Percentiles rank a stretch among this genome's conserved stretches.
phyloP scores from a whole-genome alignment of 2,113 vertebrate genomes.

The Nasalis larvatus region DNA sequence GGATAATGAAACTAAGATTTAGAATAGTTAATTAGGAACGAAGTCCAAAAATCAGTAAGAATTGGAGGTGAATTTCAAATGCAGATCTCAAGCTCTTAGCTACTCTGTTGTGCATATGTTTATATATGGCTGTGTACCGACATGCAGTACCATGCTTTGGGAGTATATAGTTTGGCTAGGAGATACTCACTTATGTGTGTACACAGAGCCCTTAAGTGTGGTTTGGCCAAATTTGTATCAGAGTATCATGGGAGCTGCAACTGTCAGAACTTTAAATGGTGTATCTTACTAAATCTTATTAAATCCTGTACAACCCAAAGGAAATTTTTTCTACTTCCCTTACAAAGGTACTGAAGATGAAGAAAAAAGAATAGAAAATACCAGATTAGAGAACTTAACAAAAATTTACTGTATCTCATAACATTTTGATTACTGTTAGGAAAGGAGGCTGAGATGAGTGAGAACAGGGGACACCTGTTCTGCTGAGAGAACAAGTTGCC shows the following conservation, averaged over 20 bases:
- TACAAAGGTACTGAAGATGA: neutral
- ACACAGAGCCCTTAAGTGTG: neutral
- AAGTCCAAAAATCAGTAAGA: neutral
- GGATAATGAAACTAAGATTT: conserved; percentile 5
- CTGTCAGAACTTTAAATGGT: neutral
- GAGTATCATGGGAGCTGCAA: neutral
- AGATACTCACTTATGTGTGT: neutral
- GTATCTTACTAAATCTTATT: neutral
- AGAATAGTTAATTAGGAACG: neutral
- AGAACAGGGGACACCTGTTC: neutral
- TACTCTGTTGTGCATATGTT: neutral
- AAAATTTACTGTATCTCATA: neutral
- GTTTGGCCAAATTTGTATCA: neutral
- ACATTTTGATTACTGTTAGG: neutral
- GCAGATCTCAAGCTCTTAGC: neutral
- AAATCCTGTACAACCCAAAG: neutral
- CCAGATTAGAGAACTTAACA: neutral
- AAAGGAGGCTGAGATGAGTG: neutral
- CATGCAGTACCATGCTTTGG: neutral
- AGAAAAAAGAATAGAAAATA: neutral
- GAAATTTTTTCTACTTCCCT: neutral
- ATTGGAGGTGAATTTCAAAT: conserved; percentile 4
- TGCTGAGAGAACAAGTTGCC: neutral
- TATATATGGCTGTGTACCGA: neutral
- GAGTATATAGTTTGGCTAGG: neutral